A percentile compares a stretch with the other conserved stretches of the same genome.
Conservation (phyloP, 2,113 vertebrate genomes). For the Bambusicola thoracicus region DNA sequence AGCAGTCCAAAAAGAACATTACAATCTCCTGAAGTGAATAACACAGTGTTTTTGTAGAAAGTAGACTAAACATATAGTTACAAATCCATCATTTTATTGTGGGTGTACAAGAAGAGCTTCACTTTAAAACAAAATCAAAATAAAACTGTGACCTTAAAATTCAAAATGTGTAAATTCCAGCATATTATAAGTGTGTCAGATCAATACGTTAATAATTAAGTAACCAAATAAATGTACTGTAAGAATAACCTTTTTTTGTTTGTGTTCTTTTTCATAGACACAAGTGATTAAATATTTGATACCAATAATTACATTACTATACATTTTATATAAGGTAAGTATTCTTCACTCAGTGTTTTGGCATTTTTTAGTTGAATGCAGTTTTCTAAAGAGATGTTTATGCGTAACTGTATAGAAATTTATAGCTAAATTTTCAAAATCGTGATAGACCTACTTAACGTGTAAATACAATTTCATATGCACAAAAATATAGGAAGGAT, state of each 20-base stretch:
- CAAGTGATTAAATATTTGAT: conserved; percentile 83
- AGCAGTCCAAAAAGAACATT: not conserved
- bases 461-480: not conserved
- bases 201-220: not conserved
- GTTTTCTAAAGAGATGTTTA: not conserved
- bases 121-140: not conserved
- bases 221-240: not conserved
- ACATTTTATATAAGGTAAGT: conserved; percentile 92
- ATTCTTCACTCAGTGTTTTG: not conserved
- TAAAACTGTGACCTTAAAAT: not conserved
- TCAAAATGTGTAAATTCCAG: not conserved
- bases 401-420: not conserved
- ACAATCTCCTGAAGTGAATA: not conserved
- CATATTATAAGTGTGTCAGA: not conserved
- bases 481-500: not conserved
- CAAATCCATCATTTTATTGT: not conserved
- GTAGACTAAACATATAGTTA: not conserved
- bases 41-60: not conserved
- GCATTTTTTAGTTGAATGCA: not conserved
- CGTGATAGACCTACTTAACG: not conserved
- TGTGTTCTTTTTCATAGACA: conserved; percentile 75
- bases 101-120: not conserved
- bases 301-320: conserved; percentile 82
- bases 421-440: not conserved
- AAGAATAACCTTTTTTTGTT: conserved; percentile 27